These are phyloP conservation scores for Trematomus bernacchii DNA, from an alignment of 2,797 vertebrate genomes.

Conservation along the genomic window DNA sequence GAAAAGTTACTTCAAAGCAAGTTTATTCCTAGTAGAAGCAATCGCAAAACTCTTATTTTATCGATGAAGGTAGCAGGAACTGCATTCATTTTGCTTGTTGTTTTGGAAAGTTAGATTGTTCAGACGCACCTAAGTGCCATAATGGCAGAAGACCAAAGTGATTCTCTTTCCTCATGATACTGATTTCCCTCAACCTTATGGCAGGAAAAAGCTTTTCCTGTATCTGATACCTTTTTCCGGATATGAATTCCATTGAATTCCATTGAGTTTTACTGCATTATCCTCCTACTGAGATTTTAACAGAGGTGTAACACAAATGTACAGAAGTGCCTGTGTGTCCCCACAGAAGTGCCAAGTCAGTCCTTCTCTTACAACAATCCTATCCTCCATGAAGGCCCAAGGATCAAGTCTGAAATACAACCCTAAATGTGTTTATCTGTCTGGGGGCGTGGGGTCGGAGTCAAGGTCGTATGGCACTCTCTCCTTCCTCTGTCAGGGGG, in stretches of 20 bases:
- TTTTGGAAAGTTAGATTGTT: slow-evolving; percentile 25
- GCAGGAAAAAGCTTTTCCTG: not conserved
- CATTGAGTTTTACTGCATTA: not conserved
- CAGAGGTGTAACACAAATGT: not conserved
- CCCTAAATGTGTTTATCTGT: slow-evolving; percentile 56
- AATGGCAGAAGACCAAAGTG: slow-evolving; percentile 53
- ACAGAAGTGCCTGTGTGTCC: not conserved
- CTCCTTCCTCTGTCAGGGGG: slow-evolving; percentile 19
- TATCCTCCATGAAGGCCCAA: slow-evolving; percentile 21
- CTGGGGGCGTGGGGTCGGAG: slow-evolving; percentile 21
- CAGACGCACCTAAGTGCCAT: slow-evolving; percentile 37
- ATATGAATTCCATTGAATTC: not conserved
- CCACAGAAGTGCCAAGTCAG: not conserved
- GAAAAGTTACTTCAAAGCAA: slow-evolving; percentile 35
- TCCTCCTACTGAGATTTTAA: not conserved
- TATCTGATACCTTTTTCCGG: not conserved
- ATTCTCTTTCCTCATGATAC: slow-evolving; percentile 13
- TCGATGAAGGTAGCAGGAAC: slow-evolving; percentile 17
- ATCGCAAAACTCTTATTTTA: slow-evolving; percentile 4
- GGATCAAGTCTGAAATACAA: slow-evolving; percentile 41
- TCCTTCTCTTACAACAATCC: slow-evolving; percentile 55
- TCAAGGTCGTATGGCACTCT: slow-evolving; percentile 27
- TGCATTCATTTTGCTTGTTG: slow-evolving; percentile 29
- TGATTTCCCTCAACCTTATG: slow-evolving; percentile 11
- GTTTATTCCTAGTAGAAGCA: slow-evolving; percentile 10